A percentile compares a stretch with the other conserved stretches of the same genome.
Conservation (phyloP, 2,797 vertebrate species). For the Otolemur crassicaudatus region DNA sequence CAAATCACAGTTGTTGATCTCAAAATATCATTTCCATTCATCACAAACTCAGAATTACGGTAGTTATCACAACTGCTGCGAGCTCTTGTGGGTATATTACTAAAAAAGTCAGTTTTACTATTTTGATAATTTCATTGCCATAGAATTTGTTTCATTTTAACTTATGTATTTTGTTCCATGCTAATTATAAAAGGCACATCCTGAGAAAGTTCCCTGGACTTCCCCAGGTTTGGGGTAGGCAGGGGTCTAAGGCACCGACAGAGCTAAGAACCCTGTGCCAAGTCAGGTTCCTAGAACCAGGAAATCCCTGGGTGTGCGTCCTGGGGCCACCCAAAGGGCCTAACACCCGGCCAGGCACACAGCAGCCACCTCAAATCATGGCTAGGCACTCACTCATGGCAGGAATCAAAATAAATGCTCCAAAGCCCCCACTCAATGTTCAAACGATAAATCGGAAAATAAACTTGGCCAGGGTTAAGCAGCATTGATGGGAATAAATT, state of each 20-base stretch:
- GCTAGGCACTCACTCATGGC: fast-evolving
- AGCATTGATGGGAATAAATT: not conserved
- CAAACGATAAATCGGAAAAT: conserved; percentile 4
- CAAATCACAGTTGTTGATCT: fast-evolving
- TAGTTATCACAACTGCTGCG: fast-evolving
- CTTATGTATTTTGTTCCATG: fast-evolving
- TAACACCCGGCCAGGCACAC: not conserved
- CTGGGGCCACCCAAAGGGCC: fast-evolving
- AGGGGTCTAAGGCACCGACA: not conserved
- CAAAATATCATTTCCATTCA: fast-evolving
- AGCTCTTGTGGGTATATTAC: fast-evolving
- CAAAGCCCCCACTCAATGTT: not conserved
- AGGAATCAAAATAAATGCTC: not conserved
- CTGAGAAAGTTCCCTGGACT: not conserved
- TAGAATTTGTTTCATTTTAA: not conserved
- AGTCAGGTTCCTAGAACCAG: fast-evolving
- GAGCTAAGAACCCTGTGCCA: not conserved
- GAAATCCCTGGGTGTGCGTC: not conserved
- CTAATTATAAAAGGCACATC: not conserved
- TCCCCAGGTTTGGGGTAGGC: not conserved
- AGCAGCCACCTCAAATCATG: not conserved
- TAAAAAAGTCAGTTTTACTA: not conserved
- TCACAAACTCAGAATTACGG: not conserved
- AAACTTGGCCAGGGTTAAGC: not conserved
- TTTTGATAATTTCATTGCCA: not conserved